These are phyloP conservation scores for Trichopoda pennipes DNA, from an alignment of 2,888 invertebrate species.

Conservation along the genomic window DNA sequence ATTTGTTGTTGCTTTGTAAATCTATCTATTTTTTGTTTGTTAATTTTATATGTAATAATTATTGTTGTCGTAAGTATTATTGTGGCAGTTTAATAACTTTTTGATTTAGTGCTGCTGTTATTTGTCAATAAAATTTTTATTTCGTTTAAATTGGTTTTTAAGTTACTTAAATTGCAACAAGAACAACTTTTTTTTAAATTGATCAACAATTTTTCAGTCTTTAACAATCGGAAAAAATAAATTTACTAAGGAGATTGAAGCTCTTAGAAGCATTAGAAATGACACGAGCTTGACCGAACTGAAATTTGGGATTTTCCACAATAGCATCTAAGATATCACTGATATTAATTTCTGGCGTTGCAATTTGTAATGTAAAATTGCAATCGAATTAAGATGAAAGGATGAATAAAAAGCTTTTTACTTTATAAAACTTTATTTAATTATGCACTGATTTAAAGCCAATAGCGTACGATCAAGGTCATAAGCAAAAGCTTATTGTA, in stretches of 20 bases:
- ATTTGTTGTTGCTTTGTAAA: constrained; percentile 47
- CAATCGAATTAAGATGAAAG: background rate
- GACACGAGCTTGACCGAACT: too few relatives aligned
- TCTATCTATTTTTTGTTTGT: constrained; percentile 11
- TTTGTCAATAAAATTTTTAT: constrained; percentile 41
- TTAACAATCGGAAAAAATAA: too few relatives aligned
- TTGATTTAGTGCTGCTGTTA: constrained; percentile 19
- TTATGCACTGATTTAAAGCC: background rate
- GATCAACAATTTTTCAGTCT: too few relatives aligned
- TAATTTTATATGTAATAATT: background rate
- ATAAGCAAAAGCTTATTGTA: background rate
- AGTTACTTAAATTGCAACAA: constrained; percentile 11
- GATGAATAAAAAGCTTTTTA: too few relatives aligned
- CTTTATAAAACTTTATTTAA: too few relatives aligned
- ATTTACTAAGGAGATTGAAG: too few relatives aligned
- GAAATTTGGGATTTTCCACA: too few relatives aligned
- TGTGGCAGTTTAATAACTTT: constrained; percentile 6
- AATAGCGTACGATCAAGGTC: background rate
- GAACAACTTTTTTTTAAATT: too few relatives aligned
- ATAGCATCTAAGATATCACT: too few relatives aligned
- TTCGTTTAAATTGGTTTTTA: constrained; percentile 32
- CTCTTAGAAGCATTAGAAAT: too few relatives aligned
- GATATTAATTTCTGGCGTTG: too few relatives aligned
- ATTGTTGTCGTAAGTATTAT: constrained; percentile 4
- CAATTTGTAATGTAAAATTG: too few relatives aligned